Base-by-base conservation (phyloP, 2,888 invertebrate genomes). In the Mythimna albipuncta region DNA sequence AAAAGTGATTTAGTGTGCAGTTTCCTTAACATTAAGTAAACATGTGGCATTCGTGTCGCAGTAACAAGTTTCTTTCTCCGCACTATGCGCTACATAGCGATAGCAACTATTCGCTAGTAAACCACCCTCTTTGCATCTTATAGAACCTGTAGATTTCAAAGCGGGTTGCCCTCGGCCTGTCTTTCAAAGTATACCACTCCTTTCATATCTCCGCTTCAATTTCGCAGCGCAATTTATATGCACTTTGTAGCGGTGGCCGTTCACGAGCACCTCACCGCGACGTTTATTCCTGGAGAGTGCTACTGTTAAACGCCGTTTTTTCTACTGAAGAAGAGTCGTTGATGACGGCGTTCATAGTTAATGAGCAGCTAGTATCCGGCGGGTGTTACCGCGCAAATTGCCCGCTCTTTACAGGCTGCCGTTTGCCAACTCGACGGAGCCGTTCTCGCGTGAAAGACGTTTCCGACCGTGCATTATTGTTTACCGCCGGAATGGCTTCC, bases 301-400 rank as follows among this genome's bases (percentile, higher is more conserved):
- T 91, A 92, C 94, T 92, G 92, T 92, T 94, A 92, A 95, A 92
- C 90, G 91, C 85, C 90, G 92, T 94, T 95, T 96, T 95, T 95
- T 94, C 93, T 90, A 81, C 91, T 93, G 93, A 94, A 94, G 94
- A 95, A 93, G 94, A 93, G 91, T 92, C 94, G 85, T 94, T 96
- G 95, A 96, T 95, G 96, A 96, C 93, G 91, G 88, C 93, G 93
- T 95, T 95, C 95, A 96, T 96, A 96, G 93, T 96, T 96, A 95
- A 96, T 96, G 96, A 96, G 95, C 93, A 93, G 90, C 91, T 90
- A 92, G 94, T 94, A 94, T 95, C 95, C 95, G 94, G 90, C 85
- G 93, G 91, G 94, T 93, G 94, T 92, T 93, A 91, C 92, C 86
- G 89, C 88, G 90, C 90, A 95, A 95, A 96, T 95, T 95, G 93